Evolutionary conservation across 2,797 vertebrate species (phyloP).

Genomic region (Anguilla obscura): DNA sequence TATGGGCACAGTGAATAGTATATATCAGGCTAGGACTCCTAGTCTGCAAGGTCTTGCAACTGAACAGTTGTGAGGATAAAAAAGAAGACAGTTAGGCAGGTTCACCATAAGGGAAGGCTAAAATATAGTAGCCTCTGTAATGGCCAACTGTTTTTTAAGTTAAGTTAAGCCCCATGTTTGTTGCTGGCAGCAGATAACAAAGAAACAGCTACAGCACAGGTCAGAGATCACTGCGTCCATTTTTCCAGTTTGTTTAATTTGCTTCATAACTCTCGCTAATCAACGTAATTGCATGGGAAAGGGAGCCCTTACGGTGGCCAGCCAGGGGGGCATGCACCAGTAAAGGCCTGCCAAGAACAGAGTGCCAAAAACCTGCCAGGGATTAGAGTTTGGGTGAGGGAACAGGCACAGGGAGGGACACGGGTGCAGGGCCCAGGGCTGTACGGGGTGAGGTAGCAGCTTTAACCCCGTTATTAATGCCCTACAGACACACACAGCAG

Average conservation of each 20-base stretch:
- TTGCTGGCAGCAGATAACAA: neutral
- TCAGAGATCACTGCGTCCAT: neutral
- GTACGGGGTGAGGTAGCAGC: neutral
- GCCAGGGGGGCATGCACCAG: neutral
- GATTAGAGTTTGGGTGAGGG: neutral
- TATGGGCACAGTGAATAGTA: neutral
- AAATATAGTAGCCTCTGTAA: neutral
- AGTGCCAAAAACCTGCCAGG: neutral
- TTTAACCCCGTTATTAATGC: conserved; percentile 3
- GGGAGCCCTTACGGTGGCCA: neutral
- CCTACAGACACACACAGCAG: neutral
- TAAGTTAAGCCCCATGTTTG: neutral
- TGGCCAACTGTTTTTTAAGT: neutral
- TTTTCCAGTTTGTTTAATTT: neutral
- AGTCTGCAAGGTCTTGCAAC: neutral
- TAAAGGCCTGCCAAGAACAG: neutral
- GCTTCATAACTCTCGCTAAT: neutral
- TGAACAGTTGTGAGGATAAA: neutral
- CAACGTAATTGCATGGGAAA: neutral
- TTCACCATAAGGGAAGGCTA: neutral
- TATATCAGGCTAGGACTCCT: neutral
- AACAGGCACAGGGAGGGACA: neutral
- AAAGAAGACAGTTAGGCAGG: neutral
- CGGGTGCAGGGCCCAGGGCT: neutral
- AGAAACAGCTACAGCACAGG: neutral